phyloP scores from a whole-genome alignment of 2,888 invertebrate genomes.

The Drosophila mulleri region DNA sequence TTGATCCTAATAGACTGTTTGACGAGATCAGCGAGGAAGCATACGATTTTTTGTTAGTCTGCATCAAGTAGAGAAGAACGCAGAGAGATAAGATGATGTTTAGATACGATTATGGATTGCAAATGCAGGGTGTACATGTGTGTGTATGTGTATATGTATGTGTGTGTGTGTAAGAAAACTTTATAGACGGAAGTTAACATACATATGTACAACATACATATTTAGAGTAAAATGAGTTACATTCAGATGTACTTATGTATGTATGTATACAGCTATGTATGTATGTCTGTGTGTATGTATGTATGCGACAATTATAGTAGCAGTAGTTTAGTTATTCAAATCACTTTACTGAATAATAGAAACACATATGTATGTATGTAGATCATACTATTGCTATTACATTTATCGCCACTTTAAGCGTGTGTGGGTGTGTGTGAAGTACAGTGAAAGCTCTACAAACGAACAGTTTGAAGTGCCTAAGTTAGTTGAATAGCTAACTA shows the following conservation, averaged over 20 bases:
- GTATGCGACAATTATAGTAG: neutral
- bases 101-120: slow-evolving; percentile 52
- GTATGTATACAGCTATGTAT: slow-evolving; percentile 21
- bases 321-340: too few species aligned
- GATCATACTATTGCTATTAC: neutral
- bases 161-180: neutral
- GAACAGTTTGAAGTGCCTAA: neutral
- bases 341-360: too few species aligned
- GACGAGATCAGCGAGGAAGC: slow-evolving; percentile 85
- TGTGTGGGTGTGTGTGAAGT: slow-evolving; percentile 2
- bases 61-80: slow-evolving; percentile 76
- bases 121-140: slow-evolving; percentile 15
- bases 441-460: slow-evolving; percentile 14
- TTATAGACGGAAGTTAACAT: slow-evolving; percentile 16
- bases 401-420: neutral
- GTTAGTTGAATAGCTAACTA: neutral
- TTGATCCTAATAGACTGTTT: slow-evolving; percentile 85
- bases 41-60: slow-evolving; percentile 85
- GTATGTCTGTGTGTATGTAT: slow-evolving; percentile 5
- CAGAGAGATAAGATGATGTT: slow-evolving; percentile 64
- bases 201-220: slow-evolving; percentile 38
- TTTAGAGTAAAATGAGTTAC: slow-evolving; percentile 28
- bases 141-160: neutral
- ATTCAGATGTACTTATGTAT: slow-evolving; percentile 21
- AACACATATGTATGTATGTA: too few species aligned